Base-by-base conservation (phyloP, 2,888 invertebrate species). In the Amorpha juglandis region DNA sequence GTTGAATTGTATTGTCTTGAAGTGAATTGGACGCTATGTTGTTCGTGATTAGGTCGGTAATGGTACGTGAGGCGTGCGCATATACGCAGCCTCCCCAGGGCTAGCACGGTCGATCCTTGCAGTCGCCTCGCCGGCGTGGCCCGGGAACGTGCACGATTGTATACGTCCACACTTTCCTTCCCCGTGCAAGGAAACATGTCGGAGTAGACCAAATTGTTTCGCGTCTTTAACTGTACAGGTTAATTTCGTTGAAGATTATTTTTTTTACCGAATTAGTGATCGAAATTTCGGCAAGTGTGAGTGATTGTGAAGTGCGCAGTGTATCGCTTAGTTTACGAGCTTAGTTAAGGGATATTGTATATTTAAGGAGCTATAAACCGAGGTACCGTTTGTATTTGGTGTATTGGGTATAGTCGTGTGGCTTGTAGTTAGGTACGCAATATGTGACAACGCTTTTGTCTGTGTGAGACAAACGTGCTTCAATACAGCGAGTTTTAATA, bases 11-110 rank as follows among this genome's bases (percentile, higher is more conserved):
- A 69, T 68, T 63, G 62, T 27, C 64, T 53, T 73, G 66, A 64
- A 68, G 67, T 68, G 87, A 84, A 81, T 75, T 53, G 66, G 68
- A 79, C 87, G 79, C 71, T 89, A 86, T 74, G 72, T 19, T 48
- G 53, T 6, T 63, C 45, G 55, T 21, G 51, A 64, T 73, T 74
- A 75, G 77, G 83, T 80, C 67, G 71, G 74, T 68, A 74, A 86
- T 42, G 78, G 47, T 27, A 50, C 47, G 66, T 45, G 52, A 62
- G 67, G 68, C 63, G 75, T 58, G 86, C 87, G 87, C 88, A 82
- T 83, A 85, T 85, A 91, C 90, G 89, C 92, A 92, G 91, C 90
- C 92, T 93, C 91, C 92, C 92, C 92, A 83, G 89, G 90, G 89
- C 86, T 84, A 84, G 81, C 83, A 84, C 87, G 90, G 88, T 93